Evolutionary conservation across 2,113 vertebrate genomes (phyloP).

Genomic region (Phodopus roborovskii): DNA sequence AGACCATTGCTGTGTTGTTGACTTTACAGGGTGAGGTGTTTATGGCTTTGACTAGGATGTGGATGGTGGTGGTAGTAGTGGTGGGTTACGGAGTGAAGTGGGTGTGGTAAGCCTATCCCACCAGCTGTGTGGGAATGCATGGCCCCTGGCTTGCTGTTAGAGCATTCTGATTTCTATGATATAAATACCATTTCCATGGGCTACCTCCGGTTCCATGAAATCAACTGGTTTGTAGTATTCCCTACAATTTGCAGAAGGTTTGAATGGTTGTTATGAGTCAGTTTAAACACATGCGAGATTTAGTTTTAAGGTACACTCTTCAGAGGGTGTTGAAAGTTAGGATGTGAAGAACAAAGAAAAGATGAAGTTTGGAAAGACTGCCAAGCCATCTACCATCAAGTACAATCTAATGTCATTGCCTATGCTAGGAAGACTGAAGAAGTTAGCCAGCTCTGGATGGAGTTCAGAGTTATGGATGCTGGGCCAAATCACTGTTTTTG

Average conservation of each 20-base stretch:
- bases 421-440: neutral
- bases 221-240: neutral
- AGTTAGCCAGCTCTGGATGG: neutral
- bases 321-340: neutral
- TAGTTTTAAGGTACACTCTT: neutral
- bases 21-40: neutral
- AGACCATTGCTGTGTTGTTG: neutral
- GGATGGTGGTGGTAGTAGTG: too few species aligned
- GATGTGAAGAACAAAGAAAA: neutral
- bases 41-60: neutral
- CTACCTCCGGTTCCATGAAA: neutral
- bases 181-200: neutral
- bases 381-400: fast-evolving
- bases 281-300: neutral
- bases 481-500: neutral
- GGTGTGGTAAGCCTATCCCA: neutral
- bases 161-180: neutral
- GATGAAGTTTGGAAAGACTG: neutral
- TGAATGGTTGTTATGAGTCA: neutral
- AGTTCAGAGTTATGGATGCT: neutral
- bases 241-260: neutral
- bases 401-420: neutral
- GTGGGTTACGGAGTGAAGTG: neutral
- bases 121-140: neutral
- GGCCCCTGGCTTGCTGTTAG: neutral